Evolutionary conservation across 2,888 invertebrate genomes (phyloP).

Genomic region (Caenorhabditis imperialis): DNA sequence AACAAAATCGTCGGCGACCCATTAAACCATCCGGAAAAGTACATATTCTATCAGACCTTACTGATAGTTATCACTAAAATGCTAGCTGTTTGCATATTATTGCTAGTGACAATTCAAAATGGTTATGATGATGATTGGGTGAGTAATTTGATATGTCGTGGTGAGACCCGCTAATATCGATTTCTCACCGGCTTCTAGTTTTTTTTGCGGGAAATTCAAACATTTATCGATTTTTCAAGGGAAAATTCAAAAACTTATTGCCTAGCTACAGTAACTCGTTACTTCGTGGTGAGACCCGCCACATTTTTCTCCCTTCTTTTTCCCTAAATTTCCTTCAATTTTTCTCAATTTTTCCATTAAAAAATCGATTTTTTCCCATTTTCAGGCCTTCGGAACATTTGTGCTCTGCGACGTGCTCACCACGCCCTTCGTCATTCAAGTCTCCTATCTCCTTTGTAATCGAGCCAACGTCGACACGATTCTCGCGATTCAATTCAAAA

Average conservation of each 20-base stretch:
- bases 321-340: too few relatives aligned
- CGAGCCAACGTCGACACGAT: constrained; percentile 27
- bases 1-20: constrained; percentile 23
- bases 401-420: constrained; percentile 17
- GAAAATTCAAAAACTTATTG: too few relatives aligned
- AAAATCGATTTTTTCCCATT: too few relatives aligned
- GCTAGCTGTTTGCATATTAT: constrained; percentile 3
- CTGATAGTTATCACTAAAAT: constrained; percentile 19
- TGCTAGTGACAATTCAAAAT: not conserved
- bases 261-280: too few relatives aligned
- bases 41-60: constrained; percentile 29
- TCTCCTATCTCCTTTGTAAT: constrained; percentile 27
- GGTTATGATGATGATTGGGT: constrained; percentile 12
- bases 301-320: too few relatives aligned
- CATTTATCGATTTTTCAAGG: too few relatives aligned
- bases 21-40: constrained; percentile 25
- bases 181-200: too few relatives aligned
- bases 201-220: too few relatives aligned
- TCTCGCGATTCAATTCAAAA: constrained; percentile 27
- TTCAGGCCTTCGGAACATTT: constrained; percentile 22
- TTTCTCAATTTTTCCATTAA: too few relatives aligned
- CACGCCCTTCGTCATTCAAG: constrained; percentile 31
- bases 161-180: too few relatives aligned
- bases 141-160: too few relatives aligned
- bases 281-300: too few relatives aligned